phyloP scores from a whole-genome alignment of 2,888 invertebrate genomes.

The Bellardia pandia region DNA sequence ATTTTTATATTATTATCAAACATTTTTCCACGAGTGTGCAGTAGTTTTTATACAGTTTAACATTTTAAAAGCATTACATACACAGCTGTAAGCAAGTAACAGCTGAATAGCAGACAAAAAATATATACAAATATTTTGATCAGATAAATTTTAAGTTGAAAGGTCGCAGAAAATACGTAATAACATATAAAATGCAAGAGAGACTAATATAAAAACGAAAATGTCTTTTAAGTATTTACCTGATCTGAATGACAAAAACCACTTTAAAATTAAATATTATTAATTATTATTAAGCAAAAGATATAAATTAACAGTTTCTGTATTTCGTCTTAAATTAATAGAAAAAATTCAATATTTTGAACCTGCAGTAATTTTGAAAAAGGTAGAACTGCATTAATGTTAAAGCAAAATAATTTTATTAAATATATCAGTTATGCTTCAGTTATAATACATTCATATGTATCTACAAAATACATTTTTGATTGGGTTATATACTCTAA shows the following conservation, averaged over 20 bases:
- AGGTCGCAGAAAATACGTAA: constrained; percentile 47
- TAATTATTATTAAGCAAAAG: background rate
- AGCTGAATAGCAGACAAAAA: constrained; percentile 27
- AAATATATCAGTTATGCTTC: no score
- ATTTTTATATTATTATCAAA: background rate
- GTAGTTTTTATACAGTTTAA: background rate
- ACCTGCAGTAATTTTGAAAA: no score
- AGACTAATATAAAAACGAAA: background rate
- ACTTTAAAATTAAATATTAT: background rate
- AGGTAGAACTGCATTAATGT: no score
- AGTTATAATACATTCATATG: no score
- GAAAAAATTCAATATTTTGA: no score
- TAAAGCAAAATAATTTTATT: no score
- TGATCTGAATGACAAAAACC: constrained; percentile 6
- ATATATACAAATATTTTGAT: background rate
- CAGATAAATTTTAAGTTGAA: constrained; percentile 38
- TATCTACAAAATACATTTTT: no score
- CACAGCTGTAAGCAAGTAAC: constrained; percentile 1
- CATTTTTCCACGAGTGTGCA: constrained; percentile 9
- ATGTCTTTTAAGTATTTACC: background rate
- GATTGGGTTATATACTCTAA: no score
- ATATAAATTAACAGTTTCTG: no score
- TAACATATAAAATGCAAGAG: background rate
- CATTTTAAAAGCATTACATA: constrained; percentile 17
- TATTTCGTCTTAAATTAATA: no score